Conservation (phyloP, 1,140 invertebrate genomes). For the Bombus breviceps region DNA sequence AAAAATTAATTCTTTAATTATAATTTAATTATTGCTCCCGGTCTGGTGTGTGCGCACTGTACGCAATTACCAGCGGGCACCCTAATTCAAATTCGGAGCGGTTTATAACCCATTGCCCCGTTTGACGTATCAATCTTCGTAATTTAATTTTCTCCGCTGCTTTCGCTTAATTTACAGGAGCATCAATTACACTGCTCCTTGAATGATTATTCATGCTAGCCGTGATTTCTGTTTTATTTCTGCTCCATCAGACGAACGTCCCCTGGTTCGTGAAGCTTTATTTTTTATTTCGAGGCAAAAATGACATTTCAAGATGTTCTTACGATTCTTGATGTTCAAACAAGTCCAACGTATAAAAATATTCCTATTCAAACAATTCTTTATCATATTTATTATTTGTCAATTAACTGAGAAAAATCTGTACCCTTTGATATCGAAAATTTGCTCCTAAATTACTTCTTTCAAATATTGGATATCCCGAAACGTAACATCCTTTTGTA, state of each 20-base stretch:
- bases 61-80: neutral
- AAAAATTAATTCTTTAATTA: constrained; percentile 38
- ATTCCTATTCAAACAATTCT: too few relatives aligned
- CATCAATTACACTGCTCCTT: neutral
- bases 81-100: constrained; percentile 18
- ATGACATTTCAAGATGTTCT: too few relatives aligned
- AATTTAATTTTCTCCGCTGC: neutral
- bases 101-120: neutral
- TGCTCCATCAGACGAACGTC: neutral
- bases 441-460: too few relatives aligned
- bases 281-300: too few relatives aligned
- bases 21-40: constrained; percentile 36
- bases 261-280: too few relatives aligned
- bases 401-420: too few relatives aligned
- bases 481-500: too few relatives aligned
- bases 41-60: neutral
- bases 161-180: constrained; percentile 1
- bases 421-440: too few relatives aligned
- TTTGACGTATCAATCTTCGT: neutral
- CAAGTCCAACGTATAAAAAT: too few relatives aligned
- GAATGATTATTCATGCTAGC: neutral
- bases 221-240: neutral
- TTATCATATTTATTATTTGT: too few relatives aligned
- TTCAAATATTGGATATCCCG: too few relatives aligned
- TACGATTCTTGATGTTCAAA: too few relatives aligned